These are phyloP conservation scores for Sphaerolaimus hirsutus DNA, from an alignment of 2,888 invertebrate genomes.

Conservation along the genomic window DNA sequence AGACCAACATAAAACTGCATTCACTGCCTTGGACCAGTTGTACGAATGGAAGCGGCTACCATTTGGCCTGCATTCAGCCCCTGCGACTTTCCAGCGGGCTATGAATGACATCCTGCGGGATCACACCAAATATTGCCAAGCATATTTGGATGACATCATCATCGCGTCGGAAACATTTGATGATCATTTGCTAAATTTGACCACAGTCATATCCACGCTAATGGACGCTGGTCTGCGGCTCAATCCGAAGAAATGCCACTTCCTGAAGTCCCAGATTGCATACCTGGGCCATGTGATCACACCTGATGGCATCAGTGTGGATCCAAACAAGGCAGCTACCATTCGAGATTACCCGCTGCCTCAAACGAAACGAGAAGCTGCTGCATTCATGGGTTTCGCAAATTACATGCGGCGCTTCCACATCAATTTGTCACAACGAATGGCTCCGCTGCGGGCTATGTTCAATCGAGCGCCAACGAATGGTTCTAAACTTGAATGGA, in stretches of 20 bases:
- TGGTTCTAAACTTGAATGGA: neutral
- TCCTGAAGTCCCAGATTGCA: constrained; percentile 1
- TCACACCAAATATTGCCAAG: neutral
- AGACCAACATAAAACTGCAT: constrained; percentile 11
- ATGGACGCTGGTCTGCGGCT: constrained; percentile 4
- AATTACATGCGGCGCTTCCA: constrained; percentile 12
- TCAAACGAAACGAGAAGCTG: constrained; percentile 5
- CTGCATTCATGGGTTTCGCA: constrained; percentile 10
- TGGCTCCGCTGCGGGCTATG: neutral
- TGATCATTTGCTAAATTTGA: constrained; percentile 7
- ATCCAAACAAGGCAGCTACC: constrained; percentile 6
- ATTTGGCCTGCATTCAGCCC: constrained; percentile 13
- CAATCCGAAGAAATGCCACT: constrained; percentile 6
- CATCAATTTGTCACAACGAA: neutral
- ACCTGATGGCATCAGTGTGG: constrained; percentile 1
- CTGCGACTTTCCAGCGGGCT: constrained; percentile 14
- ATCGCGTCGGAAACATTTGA: constrained; percentile 7
- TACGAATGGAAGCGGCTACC: constrained; percentile 14
- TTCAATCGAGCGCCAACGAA: neutral
- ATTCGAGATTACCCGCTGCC: constrained; percentile 6
- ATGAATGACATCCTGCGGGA: constrained; percentile 9
- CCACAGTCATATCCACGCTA: constrained; percentile 5
- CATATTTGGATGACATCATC: constrained; percentile 15
- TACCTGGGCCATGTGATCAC: constrained; percentile 8
- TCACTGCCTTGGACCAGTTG: constrained; percentile 8